These are phyloP conservation scores for Epizoanthus scotinus DNA, from an alignment of 92 coral and sea anemone species.

Conservation along the genomic window DNA sequence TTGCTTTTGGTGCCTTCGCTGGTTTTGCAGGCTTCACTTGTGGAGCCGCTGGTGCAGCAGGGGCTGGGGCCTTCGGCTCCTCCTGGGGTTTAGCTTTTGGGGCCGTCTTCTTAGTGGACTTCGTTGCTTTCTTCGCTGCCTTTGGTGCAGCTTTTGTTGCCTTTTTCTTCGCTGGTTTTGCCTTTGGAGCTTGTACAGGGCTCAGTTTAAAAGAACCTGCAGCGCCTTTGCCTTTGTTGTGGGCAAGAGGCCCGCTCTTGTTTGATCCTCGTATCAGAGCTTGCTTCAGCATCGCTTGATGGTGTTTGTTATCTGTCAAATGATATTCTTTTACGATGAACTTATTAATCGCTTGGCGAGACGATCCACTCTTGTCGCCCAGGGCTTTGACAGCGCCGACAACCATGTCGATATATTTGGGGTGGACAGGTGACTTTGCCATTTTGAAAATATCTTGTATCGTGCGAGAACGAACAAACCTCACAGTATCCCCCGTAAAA, in stretches of 20 bases:
- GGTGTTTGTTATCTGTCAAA: conserved; percentile 77
- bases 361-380: conserved; percentile 75
- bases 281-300: conserved; percentile 74
- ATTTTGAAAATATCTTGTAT: conserved; percentile 4
- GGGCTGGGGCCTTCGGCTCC: conserved; percentile 17
- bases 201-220: conserved; percentile 85
- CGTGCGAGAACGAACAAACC: background rate
- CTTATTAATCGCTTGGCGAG: conserved; percentile 88
- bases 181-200: conserved; percentile 49
- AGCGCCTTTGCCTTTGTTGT: conserved; percentile 86
- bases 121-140: conserved; percentile 13
- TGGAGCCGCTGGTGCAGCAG: conserved; percentile 19
- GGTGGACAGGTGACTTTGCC: conserved; percentile 59
- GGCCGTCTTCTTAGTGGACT: conserved; percentile 28
- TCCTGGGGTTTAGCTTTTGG: conserved; percentile 34
- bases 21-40: conserved; percentile 32
- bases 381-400: conserved; percentile 63
- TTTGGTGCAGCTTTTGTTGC: conserved; percentile 51
- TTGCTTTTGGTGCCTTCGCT: conserved; percentile 46
- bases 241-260: conserved; percentile 67
- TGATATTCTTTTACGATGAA: conserved; percentile 75
- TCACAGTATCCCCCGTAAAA: conserved; percentile 2
- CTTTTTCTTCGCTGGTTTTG: conserved; percentile 39
- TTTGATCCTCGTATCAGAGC: conserved; percentile 77
- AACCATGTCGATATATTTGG: conserved; percentile 81